phyloP scores from a whole-genome alignment of 2,797 vertebrate species.

The Pseudochaenichthys georgianus region DNA sequence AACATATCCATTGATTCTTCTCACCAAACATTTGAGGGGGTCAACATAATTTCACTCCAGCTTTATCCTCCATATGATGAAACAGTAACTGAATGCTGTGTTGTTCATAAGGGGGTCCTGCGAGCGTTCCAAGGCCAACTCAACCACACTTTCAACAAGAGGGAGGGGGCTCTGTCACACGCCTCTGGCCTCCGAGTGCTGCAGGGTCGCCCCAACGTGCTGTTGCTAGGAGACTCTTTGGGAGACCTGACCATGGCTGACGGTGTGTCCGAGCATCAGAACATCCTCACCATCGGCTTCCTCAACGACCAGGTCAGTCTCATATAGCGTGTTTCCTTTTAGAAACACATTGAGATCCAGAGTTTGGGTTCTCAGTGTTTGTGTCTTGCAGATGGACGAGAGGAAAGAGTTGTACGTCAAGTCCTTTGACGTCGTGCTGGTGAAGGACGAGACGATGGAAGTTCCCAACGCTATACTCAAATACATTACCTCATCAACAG shows the following conservation, averaged over 20 bases:
- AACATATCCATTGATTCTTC: not conserved
- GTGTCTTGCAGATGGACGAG: slow-evolving; percentile 86
- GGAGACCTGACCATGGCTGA: slow-evolving; percentile 93
- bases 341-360: accelerated
- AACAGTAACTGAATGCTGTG: not conserved
- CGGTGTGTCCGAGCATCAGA: slow-evolving; percentile 78
- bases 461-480: slow-evolving; percentile 88
- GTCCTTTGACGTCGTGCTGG: slow-evolving; percentile 89
- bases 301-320: slow-evolving; percentile 90
- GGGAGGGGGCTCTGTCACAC: slow-evolving; percentile 85
- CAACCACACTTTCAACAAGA: slow-evolving; percentile 95
- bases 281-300: slow-evolving; percentile 90
- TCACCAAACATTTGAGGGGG: no score
- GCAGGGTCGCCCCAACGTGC: slow-evolving; percentile 82
- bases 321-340: accelerated
- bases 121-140: slow-evolving; percentile 89
- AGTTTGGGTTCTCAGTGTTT: not conserved
- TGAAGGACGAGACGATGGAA: slow-evolving; percentile 89
- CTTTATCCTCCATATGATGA: not conserved
- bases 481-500: slow-evolving; percentile 71
- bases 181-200: slow-evolving; percentile 84
- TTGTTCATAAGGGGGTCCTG: slow-evolving; percentile 84
- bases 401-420: slow-evolving; percentile 84
- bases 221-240: slow-evolving; percentile 92
- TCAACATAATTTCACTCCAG: not conserved